A percentile compares a stretch with the other conserved stretches of the same genome.
Evolutionary conservation across 2,113 vertebrate genomes (phyloP).

Genomic region (Menidia beryllina): DNA sequence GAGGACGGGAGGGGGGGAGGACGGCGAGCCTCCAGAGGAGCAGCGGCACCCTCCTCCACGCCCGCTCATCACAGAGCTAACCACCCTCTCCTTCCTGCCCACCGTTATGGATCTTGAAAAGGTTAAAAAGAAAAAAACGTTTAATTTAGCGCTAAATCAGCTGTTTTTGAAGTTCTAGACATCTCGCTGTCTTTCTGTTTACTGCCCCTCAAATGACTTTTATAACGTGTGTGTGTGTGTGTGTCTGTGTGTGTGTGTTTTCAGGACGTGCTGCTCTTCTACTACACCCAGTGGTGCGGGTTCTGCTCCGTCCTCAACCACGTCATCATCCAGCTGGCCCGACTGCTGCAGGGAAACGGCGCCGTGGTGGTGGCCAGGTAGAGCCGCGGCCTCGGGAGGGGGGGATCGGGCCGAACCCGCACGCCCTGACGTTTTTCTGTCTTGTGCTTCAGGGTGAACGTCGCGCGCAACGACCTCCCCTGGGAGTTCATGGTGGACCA

Average conservation of each 20-base stretch:
- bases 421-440: too few species aligned
- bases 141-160: too few species aligned
- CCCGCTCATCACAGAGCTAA: slow-evolving; percentile 88
- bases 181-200: too few species aligned
- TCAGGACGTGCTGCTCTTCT: slow-evolving; percentile 93
- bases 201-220: background rate
- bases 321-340: slow-evolving; percentile 91
- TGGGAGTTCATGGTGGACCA: slow-evolving; percentile 98
- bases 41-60: slow-evolving; percentile 38
- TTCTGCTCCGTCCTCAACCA: slow-evolving; percentile 95
- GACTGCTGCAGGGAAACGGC: slow-evolving; percentile 85
- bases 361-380: slow-evolving; percentile 90
- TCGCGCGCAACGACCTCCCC: slow-evolving; percentile 94
- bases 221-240: slow-evolving; percentile 23
- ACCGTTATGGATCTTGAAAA: slow-evolving; percentile 85
- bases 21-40: background rate
- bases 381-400: too few species aligned
- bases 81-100: slow-evolving; percentile 86
- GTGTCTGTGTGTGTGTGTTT: slow-evolving; percentile 24
- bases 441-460: slow-evolving; percentile 86
- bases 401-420: too few species aligned
- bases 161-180: too few species aligned
- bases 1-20: background rate
- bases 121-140: too few species aligned
- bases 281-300: slow-evolving; percentile 97